Evolutionary conservation across 2,797 vertebrate genomes (phyloP).

Genomic region (Tinamus major): DNA sequence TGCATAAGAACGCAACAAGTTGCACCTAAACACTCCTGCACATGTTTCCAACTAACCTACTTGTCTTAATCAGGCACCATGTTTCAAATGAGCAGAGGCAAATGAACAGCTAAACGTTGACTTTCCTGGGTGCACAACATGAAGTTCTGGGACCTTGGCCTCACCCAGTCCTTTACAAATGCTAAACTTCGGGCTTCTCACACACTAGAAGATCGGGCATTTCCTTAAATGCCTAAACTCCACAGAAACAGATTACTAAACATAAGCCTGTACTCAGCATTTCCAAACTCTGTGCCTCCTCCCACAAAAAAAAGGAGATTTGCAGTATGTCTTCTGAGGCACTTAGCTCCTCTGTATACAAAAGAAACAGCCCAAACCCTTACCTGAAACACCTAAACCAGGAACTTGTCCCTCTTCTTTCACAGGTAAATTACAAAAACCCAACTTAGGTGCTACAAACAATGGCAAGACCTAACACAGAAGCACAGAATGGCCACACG

Average conservation of each 20-base stretch:
- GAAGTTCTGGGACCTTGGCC: background rate
- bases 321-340: background rate
- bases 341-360: background rate
- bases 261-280: rapidly evolving
- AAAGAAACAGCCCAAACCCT: background rate
- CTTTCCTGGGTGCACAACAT: background rate
- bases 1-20: background rate
- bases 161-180: background rate
- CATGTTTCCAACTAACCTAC: background rate
- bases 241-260: background rate
- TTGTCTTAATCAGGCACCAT: background rate
- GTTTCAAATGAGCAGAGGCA: background rate
- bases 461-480: background rate
- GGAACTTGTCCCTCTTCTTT: background rate
- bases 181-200: background rate
- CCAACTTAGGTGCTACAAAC: background rate
- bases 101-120: background rate
- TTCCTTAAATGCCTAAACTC: background rate
- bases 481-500: background rate
- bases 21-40: background rate
- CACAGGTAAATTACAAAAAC: background rate
- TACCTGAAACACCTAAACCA: background rate
- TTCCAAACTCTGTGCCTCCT: background rate
- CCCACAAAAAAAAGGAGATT: background rate
- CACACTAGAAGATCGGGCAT: background rate